A percentile compares a stretch with the other conserved stretches of the same genome.
Conservation (phyloP, 23 tunicate species). For the Halocynthia aurantium region DNA sequence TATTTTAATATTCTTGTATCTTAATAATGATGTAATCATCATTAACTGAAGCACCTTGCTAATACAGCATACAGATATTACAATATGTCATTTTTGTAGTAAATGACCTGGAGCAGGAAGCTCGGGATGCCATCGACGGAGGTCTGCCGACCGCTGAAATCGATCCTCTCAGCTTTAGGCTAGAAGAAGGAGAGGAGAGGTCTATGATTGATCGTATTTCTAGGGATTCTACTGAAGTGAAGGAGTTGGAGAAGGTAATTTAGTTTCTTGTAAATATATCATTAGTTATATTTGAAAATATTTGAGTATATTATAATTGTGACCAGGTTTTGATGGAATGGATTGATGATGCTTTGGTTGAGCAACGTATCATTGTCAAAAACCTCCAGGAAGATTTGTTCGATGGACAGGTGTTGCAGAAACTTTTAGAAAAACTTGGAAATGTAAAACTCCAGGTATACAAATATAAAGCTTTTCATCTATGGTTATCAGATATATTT, state of each 20-base stretch:
- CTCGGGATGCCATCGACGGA: constrained; percentile 81
- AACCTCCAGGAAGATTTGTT: constrained; percentile 95
- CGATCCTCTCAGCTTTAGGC: constrained; percentile 61
- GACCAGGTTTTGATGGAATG: constrained; percentile 82
- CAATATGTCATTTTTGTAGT: constrained; percentile 25
- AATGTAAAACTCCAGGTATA: constrained; percentile 74
- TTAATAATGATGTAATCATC: background rate
- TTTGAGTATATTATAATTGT: too few species aligned
- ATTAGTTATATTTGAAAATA: background rate
- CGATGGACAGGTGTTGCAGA: constrained; percentile 99
- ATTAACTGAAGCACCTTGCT: too few species aligned
- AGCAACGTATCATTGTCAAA: constrained; percentile 91
- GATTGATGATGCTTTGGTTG: constrained; percentile 78
- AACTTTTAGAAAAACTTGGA: constrained; percentile 84
- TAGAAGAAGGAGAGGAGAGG: constrained; percentile 92
- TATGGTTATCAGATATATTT: too few species aligned
- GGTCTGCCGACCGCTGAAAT: constrained; percentile 19
- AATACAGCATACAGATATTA: background rate
- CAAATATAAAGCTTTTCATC: background rate
- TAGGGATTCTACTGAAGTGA: constrained; percentile 66
- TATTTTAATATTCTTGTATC: background rate
- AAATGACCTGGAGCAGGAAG: constrained; percentile 77
- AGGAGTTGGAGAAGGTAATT: constrained; percentile 56
- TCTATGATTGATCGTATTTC: constrained; percentile 88
- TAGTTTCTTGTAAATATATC: constrained; percentile 6